These are phyloP conservation scores for Poicephalus gulielmi DNA, from an alignment of 2,113 vertebrate species.

Conservation along the genomic window DNA sequence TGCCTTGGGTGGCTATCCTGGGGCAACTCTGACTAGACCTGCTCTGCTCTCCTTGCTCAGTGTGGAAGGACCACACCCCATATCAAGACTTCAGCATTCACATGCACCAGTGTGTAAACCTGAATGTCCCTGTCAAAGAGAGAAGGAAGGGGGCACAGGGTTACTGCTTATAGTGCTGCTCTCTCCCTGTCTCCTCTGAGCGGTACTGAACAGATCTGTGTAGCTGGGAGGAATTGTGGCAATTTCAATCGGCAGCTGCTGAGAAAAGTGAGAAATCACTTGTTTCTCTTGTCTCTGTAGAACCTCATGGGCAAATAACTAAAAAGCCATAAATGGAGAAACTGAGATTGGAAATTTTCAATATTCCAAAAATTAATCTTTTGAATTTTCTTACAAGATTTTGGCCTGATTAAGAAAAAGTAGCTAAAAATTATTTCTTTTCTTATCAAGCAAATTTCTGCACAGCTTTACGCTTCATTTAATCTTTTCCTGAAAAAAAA, in stretches of 20 bases:
- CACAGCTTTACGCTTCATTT: neutral
- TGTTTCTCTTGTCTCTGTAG: neutral
- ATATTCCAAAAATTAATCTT: neutral
- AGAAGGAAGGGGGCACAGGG: neutral
- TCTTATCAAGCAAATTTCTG: neutral
- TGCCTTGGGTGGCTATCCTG: neutral
- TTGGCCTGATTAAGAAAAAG: neutral
- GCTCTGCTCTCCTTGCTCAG: neutral
- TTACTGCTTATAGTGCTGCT: neutral
- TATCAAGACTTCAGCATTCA: neutral
- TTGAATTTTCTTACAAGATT: neutral
- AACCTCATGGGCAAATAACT: neutral
- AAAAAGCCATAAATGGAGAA: neutral
- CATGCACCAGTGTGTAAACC: accelerated
- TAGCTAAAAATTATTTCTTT: neutral
- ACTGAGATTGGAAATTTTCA: neutral
- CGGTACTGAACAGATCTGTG: neutral
- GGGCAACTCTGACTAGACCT: neutral
- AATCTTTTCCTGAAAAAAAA: neutral
- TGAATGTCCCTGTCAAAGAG: neutral
- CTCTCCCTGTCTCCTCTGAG: neutral
- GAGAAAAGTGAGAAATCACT: neutral
- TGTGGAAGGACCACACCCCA: neutral
- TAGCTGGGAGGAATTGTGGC: neutral
- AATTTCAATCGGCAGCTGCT: neutral